Percentiles rank a stretch among this genome's conserved stretches.
phyloP scores from a whole-genome alignment of 2,888 invertebrate species.

The Amblyjoppa proteus region DNA sequence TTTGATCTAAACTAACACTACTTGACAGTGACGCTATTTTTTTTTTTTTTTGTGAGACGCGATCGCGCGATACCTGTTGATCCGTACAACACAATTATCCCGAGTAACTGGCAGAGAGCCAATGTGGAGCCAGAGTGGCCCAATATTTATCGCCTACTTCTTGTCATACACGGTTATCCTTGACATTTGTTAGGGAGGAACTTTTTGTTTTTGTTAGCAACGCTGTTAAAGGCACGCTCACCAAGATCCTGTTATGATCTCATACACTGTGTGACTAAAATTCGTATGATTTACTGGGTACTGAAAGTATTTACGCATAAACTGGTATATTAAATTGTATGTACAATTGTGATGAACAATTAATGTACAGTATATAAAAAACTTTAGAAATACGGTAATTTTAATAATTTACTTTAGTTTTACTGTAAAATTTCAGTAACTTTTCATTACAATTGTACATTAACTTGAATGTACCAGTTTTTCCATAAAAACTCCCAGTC shows the following conservation, averaged over 20 bases:
- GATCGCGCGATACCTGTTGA: background rate
- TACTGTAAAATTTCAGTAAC: too few species aligned
- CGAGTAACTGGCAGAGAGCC: background rate
- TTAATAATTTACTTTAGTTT: too few species aligned
- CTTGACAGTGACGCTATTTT: background rate
- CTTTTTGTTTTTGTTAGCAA: slow-evolving; percentile 20
- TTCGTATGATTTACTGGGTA: too few species aligned
- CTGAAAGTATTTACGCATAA: too few species aligned
- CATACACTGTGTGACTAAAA: background rate
- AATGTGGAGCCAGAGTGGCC: background rate
- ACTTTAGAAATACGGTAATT: too few species aligned
- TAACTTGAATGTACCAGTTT: too few species aligned
- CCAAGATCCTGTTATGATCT: background rate
- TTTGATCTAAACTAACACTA: background rate
- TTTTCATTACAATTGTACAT: too few species aligned
- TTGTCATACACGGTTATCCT: slow-evolving; percentile 8
- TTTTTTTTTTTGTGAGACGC: background rate
- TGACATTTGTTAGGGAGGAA: slow-evolving; percentile 34
- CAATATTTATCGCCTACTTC: background rate
- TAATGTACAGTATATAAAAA: too few species aligned
- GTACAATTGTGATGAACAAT: too few species aligned
- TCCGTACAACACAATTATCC: background rate
- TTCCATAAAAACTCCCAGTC: too few species aligned
- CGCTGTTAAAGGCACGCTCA: slow-evolving; percentile 3
- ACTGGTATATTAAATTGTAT: too few species aligned